A percentile compares a stretch with the other conserved stretches of the same genome.
Evolutionary conservation across 1,140 invertebrate species (phyloP).

Genomic region (Aradophagus sp.): DNA sequence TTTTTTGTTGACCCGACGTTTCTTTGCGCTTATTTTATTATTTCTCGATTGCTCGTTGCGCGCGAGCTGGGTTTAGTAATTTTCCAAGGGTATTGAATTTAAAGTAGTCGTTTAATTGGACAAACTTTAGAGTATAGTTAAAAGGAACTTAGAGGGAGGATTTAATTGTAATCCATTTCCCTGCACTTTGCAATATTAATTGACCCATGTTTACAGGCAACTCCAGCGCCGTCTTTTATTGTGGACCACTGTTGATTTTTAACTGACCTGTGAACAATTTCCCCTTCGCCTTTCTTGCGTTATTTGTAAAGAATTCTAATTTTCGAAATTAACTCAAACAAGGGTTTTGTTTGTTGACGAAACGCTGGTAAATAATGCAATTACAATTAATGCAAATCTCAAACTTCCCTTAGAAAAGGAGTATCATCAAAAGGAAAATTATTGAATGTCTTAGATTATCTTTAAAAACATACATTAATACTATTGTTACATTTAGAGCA

Average conservation of each 20-base stretch:
- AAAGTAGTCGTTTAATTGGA: constrained; percentile 65
- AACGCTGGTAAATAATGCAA: no score
- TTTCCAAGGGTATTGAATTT: constrained; percentile 66
- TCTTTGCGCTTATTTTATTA: constrained; percentile 31
- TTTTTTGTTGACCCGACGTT: no score
- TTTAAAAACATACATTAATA: no score
- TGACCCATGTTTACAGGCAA: constrained; percentile 48
- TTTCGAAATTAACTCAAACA: no score
- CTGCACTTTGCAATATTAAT: constrained; percentile 63
- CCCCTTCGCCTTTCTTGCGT: not conserved
- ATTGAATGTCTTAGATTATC: no score
- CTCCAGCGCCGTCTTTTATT: constrained; percentile 17
- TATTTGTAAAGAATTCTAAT: no score
- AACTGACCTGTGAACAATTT: constrained; percentile 1
- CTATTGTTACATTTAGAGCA: no score
- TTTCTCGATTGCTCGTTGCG: constrained; percentile 37
- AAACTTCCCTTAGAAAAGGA: no score
- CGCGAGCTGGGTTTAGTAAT: constrained; percentile 59
- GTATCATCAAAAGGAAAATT: no score
- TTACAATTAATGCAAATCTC: no score
- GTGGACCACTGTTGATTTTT: constrained; percentile 11
- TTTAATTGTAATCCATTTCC: constrained; percentile 67
- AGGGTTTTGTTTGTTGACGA: no score
- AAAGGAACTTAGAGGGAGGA: constrained; percentile 58
- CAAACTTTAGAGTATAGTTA: constrained; percentile 64